Conservation (phyloP, 2,113 vertebrate genomes). For the Acanthisitta chloris region DNA sequence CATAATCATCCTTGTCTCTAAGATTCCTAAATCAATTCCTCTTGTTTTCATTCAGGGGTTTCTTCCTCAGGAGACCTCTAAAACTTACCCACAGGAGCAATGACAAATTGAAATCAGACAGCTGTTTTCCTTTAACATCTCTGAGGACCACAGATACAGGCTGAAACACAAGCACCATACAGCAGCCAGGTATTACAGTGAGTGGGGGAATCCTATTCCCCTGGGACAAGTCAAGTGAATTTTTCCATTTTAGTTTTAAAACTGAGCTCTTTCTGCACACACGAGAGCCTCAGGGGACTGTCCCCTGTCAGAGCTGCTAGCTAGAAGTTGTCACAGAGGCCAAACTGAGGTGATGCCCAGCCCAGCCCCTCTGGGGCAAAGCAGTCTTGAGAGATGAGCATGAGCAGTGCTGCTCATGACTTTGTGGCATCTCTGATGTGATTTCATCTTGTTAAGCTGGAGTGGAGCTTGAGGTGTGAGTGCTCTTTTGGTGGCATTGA, state of each 20-base stretch:
- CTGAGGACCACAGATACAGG: not conserved
- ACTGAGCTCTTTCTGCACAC: not conserved
- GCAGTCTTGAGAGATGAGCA: not conserved
- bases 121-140: not conserved
- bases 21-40: not conserved
- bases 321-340: not conserved
- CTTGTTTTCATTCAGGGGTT: not conserved
- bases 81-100: not conserved
- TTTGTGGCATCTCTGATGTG: not conserved
- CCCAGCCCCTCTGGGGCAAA: not conserved
- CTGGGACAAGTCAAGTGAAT: not conserved
- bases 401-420: not conserved
- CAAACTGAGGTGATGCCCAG: not conserved
- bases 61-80: not conserved
- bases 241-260: not conserved
- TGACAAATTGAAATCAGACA: not conserved
- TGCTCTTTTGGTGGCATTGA: not conserved
- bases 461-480: not conserved
- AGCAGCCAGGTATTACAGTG: not conserved
- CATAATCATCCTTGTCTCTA: not conserved
- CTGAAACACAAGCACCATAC: not conserved
- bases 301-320: not conserved
- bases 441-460: not conserved
- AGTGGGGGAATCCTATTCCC: not conserved
- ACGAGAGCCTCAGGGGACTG: fast-evolving